These are phyloP conservation scores for Cephus runcator DNA, from an alignment of 2,888 invertebrate genomes.

Conservation along the genomic window DNA sequence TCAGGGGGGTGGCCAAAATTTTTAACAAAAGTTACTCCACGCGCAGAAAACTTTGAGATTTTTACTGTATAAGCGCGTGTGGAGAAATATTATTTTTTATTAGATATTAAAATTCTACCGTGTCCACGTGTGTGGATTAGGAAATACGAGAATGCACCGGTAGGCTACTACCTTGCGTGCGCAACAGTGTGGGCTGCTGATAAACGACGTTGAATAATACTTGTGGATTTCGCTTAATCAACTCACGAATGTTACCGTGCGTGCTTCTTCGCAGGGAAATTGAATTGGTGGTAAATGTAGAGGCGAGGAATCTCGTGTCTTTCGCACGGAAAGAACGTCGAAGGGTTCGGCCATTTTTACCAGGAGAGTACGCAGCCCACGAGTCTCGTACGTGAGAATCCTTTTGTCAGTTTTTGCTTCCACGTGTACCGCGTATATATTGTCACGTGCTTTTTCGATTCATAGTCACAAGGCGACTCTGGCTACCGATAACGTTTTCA, in stretches of 20 bases:
- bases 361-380: background rate
- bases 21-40: too few relatives aligned
- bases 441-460: too few relatives aligned
- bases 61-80: too few relatives aligned
- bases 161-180: slow-evolving; percentile 5
- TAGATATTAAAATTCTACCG: background rate
- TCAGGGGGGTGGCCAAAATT: too few relatives aligned
- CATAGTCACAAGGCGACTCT: too few relatives aligned
- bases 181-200: slow-evolving; percentile 20
- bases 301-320: background rate
- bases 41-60: too few relatives aligned
- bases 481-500: too few relatives aligned
- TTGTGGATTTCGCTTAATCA: slow-evolving; percentile 21
- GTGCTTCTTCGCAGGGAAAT: background rate
- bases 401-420: too few relatives aligned
- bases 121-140: background rate
- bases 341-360: background rate
- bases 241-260: slow-evolving; percentile 9
- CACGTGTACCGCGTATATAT: too few relatives aligned
- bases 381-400: background rate
- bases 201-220: slow-evolving; percentile 20
- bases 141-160: background rate
- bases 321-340: background rate
- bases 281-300: background rate
- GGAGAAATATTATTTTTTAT: background rate